Evolutionary conservation across 2,113 vertebrate species (phyloP), one percentile per base, ranked within the genome.

Genomic region (Microcebus griseorufus): DNA sequence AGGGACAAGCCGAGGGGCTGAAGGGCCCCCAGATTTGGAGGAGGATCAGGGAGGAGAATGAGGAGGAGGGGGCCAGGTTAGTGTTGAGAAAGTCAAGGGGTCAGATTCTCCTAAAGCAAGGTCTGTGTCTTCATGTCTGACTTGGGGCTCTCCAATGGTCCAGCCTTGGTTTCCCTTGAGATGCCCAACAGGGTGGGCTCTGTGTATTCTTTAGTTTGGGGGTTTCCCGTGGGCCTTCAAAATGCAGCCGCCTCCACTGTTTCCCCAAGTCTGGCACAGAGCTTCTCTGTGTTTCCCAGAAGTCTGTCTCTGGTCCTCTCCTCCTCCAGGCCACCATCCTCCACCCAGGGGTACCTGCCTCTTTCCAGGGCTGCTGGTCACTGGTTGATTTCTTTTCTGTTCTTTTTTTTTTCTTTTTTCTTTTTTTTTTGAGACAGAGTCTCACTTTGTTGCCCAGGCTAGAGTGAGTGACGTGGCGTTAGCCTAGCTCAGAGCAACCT

Each of bases 261-360:
- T 42, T 78, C 53, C 48, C 29, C 55, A 62, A 48, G 51, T 32
- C 65, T 51, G 39, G 65, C 29, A 22, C 55, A 84, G 78, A 84
- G 42, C 55, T 55, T 22, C 27, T 78, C 45, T 23, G 6, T 25
- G 27, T 51, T 48, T 42, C 72, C 51, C n/a, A 16, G 78, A 69
- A 89, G 62, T 58, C 65, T 67, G 12, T n/a, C 29, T 58, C 64
- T 27, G n/a, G 2, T 39, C 45, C 53, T 39, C 20, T 17, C 34
- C 18, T 69, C 13, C 6, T 11, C n/a, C 60, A 1, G 60, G 10
- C 4, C 8, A 42, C 13, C 3, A 1, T 13, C 67, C 67, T 94
- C 72, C 45, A 23, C n/a, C 13, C 0, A 3, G 45, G 9, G 9
- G 22, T 0, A 6, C 42, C 48, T 25, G 4, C 0, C 9, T 17